Evolutionary conservation across 2,113 vertebrate species (phyloP).

Genomic region (Nycticebus coucang): DNA sequence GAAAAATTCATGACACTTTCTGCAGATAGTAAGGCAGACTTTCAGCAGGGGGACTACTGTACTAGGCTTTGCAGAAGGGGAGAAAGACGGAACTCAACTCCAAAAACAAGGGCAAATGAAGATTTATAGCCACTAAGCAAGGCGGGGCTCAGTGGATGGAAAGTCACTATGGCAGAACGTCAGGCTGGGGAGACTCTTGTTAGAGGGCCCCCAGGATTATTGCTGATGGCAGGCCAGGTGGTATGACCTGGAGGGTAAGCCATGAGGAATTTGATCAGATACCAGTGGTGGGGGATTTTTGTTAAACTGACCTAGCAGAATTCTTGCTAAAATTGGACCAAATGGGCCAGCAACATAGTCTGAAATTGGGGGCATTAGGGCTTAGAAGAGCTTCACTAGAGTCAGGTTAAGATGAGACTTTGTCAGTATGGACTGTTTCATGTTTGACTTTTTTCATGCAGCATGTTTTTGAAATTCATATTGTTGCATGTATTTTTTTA

Average conservation of each 20-base stretch:
- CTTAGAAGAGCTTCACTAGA: not conserved
- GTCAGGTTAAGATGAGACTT: not conserved
- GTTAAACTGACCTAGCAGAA: too few relatives aligned
- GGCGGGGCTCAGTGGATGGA: not conserved
- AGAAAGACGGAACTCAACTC: not conserved
- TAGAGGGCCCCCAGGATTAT: not conserved
- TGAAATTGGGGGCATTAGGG: not conserved
- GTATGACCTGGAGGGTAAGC: fast-evolving
- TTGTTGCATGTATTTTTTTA: not conserved
- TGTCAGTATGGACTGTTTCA: not conserved
- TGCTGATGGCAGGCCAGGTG: not conserved
- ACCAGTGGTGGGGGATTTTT: not conserved
- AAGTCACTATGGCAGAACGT: not conserved
- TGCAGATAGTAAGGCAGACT: not conserved
- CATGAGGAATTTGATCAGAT: not conserved
- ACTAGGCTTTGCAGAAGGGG: not conserved
- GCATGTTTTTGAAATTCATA: not conserved
- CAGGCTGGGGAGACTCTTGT: not conserved
- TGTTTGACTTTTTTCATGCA: not conserved
- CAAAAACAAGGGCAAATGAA: not conserved
- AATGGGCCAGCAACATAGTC: not conserved
- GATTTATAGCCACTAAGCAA: not conserved
- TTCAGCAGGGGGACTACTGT: not conserved
- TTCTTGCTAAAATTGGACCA: not conserved
- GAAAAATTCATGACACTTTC: not conserved